Conservation (phyloP, 2,797 vertebrate species). For the Enteromius radiatus region DNA sequence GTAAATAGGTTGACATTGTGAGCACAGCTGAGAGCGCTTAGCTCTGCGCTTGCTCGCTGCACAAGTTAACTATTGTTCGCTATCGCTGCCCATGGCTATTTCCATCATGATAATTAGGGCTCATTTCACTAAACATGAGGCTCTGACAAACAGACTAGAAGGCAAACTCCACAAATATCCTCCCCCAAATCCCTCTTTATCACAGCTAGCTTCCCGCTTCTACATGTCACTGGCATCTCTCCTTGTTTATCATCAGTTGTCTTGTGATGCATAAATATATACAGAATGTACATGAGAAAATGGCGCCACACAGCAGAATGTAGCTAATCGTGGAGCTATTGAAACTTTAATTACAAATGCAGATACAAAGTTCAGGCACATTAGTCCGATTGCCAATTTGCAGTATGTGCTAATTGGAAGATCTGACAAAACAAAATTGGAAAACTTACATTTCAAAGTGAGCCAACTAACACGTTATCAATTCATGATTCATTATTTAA, state of each 20-base stretch:
- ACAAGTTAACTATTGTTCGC: conserved; percentile 76
- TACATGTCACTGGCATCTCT: background rate
- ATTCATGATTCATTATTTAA: background rate
- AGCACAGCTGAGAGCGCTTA: conserved; percentile 87
- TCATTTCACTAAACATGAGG: conserved; percentile 75
- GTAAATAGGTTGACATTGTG: conserved; percentile 77
- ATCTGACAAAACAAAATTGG: conserved; percentile 24
- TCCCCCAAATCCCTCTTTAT: conserved; percentile 33
- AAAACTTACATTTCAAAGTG: conserved; percentile 2
- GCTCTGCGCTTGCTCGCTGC: conserved; percentile 66
- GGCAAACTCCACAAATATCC: conserved; percentile 40
- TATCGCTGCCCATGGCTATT: conserved; percentile 70
- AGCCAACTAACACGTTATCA: background rate
- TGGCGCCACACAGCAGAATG: background rate
- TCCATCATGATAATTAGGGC: conserved; percentile 75
- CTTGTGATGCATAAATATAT: background rate
- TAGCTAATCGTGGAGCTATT: background rate
- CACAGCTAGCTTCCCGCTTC: background rate
- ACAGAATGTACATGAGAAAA: background rate
- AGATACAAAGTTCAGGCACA: conserved; percentile 18
- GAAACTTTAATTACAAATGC: conserved; percentile 23
- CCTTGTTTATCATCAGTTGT: conserved; percentile 1
- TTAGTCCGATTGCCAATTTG: conserved; percentile 10
- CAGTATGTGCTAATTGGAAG: conserved; percentile 6
- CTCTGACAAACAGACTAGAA: conserved; percentile 61